Evolutionary conservation across 2,888 invertebrate species (phyloP).

Genomic region (Neria commutata): DNA sequence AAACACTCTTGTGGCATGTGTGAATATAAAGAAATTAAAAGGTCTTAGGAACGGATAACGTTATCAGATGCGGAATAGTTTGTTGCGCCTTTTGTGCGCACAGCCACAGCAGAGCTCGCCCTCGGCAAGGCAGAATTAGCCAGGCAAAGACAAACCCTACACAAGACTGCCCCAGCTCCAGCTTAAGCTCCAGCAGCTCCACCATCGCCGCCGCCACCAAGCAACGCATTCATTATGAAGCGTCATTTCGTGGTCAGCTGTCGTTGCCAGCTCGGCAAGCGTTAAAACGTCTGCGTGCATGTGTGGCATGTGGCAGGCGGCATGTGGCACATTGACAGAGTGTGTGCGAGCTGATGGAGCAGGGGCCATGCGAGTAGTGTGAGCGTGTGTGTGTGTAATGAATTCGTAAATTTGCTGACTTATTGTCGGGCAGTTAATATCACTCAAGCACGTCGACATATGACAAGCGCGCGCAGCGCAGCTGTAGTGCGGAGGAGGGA

Average conservation of each 20-base stretch:
- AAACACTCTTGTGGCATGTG: background rate
- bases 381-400: constrained; percentile 13
- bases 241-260: background rate
- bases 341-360: no score
- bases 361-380: no score
- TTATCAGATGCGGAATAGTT: background rate
- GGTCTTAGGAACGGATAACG: constrained; percentile 7
- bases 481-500: constrained; percentile 24
- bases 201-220: background rate
- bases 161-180: no score
- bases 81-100: background rate
- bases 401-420: constrained; percentile 40
- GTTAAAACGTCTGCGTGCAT: background rate
- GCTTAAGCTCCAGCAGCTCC: no score
- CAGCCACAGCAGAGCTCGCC: background rate
- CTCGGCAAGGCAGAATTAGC: background rate
- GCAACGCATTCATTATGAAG: constrained; percentile 12
- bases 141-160: background rate
- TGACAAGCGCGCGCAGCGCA: constrained; percentile 22
- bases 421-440: constrained; percentile 53
- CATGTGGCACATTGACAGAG: no score
- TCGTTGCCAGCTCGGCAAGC: background rate
- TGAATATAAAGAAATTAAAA: constrained; percentile 15
- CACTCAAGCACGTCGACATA: constrained; percentile 38
- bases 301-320: constrained; percentile 1